Base-by-base conservation (phyloP, 2,113 vertebrate genomes). In the Epinephelus moara region DNA sequence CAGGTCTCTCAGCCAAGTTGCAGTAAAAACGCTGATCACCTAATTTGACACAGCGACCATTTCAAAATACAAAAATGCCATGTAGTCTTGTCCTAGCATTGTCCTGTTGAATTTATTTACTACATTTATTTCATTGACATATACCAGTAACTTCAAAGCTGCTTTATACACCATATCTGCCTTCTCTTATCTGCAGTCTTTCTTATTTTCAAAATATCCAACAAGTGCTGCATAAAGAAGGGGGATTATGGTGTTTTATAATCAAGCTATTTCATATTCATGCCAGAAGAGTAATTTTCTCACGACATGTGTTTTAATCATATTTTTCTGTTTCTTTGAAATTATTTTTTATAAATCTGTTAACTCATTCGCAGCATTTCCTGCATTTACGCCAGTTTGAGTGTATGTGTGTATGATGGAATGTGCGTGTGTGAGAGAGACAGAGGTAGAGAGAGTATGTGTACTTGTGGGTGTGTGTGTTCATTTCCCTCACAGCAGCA, bases 401-500 rank as follows among this genome's bases (percentile, higher is more conserved):
- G 37, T 18, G 69, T 25, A 1, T 25, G n/a, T 49, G 42, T 49
- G 4, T 25, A 23, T 56, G 50, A 18, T 15, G 23, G 17, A 21
- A 66, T 64, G 15, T 59, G 11, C 57, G 18, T 50, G n/a, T 75
- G 10, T 64, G 33, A 37, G 33, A 37, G 33, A 37, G 33, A 37
- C 6, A 37, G 33, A 37, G 33, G 6, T 4, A 37, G 33, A 37
- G 6, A 7, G 6, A 15, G 74, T 50, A 59, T 69, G 77, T 17
- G 74, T 68, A 37, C 21, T 23, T 60, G 68, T 63, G 30, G 59
- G 27, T n/a, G 33, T 12, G 21, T 55, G 81, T 68, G 33, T 80
- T 72, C 1, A 27, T 70, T 52, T 64, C 21, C n/a, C 33, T 69
- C 82, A 47, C 73, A 79, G 80, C 69, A 62, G 82, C 75, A 72